phyloP scores from a whole-genome alignment of 2,888 invertebrate species.

The Cecidostiba fungosa region DNA sequence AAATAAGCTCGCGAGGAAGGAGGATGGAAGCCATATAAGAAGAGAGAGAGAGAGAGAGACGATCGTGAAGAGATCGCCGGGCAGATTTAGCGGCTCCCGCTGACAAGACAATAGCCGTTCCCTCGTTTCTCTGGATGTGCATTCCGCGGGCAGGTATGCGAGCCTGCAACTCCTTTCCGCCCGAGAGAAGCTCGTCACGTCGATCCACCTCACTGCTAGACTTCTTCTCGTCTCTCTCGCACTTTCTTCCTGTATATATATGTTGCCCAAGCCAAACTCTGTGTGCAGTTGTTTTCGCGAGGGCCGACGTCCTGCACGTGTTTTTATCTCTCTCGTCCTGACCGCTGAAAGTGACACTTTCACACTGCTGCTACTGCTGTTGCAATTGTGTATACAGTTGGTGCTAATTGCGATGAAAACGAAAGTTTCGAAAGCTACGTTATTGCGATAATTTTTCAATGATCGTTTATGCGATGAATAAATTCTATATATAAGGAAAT shows the following conservation, averaged over 20 bases:
- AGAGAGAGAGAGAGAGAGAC: constrained; percentile 65
- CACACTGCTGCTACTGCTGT: constrained; percentile 62
- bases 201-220: constrained; percentile 41
- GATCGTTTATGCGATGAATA: not conserved
- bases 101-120: constrained; percentile 79
- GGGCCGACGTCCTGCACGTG: constrained; percentile 61
- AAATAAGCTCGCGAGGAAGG: constrained; percentile 50
- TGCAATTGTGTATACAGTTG: not conserved
- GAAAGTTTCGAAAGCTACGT: constrained; percentile 2
- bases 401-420: not conserved
- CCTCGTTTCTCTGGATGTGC: constrained; percentile 75
- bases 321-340: constrained; percentile 69
- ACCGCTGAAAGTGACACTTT: constrained; percentile 74
- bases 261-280: constrained; percentile 68
- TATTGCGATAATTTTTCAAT: not conserved
- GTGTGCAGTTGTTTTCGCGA: constrained; percentile 20
- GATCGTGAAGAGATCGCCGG: constrained; percentile 77
- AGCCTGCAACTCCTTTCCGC: constrained; percentile 55
- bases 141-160: constrained; percentile 75
- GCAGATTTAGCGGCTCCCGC: constrained; percentile 77
- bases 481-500: not conserved
- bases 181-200: constrained; percentile 64
- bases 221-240: constrained; percentile 46
- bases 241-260: constrained; percentile 25
- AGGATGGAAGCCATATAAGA: constrained; percentile 62